Evolutionary conservation across 2,797 vertebrate species (phyloP).

Genomic region (Mormyrus hasselquistii): DNA sequence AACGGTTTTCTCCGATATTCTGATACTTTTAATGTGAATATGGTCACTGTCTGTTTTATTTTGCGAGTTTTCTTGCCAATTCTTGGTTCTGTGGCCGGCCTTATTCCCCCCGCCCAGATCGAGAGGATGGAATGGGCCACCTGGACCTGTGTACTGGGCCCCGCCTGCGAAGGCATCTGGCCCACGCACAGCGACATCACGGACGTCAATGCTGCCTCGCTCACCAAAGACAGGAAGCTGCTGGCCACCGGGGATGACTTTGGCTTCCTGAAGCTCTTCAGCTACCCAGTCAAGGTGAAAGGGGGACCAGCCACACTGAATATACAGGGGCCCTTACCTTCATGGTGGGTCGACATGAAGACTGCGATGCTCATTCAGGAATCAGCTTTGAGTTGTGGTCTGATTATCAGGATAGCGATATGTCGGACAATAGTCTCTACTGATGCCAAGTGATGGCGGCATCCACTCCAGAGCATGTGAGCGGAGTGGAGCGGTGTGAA

Average conservation of each 20-base stretch:
- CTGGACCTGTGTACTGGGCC: constrained; percentile 86
- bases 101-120: constrained; percentile 57
- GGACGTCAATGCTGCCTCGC: constrained; percentile 76
- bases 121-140: constrained; percentile 91
- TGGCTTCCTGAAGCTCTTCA: constrained; percentile 91
- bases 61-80: neutral
- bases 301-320: neutral
- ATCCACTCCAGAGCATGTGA: too few species aligned
- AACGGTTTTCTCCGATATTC: neutral
- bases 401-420: neutral
- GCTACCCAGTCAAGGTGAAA: constrained; percentile 81
- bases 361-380: neutral
- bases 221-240: constrained; percentile 77
- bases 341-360: neutral
- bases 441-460: too few species aligned
- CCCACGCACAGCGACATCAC: constrained; percentile 76
- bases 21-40: neutral
- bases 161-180: constrained; percentile 90
- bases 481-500: too few species aligned
- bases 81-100: neutral
- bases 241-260: constrained; percentile 89
- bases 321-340: too few species aligned
- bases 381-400: neutral
- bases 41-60: neutral
- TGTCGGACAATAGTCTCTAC: neutral